Evolutionary conservation across 30 jellyfish, hydroid and myxozoan species (phyloP).

Genomic region (Chironex yamaguchii): DNA sequence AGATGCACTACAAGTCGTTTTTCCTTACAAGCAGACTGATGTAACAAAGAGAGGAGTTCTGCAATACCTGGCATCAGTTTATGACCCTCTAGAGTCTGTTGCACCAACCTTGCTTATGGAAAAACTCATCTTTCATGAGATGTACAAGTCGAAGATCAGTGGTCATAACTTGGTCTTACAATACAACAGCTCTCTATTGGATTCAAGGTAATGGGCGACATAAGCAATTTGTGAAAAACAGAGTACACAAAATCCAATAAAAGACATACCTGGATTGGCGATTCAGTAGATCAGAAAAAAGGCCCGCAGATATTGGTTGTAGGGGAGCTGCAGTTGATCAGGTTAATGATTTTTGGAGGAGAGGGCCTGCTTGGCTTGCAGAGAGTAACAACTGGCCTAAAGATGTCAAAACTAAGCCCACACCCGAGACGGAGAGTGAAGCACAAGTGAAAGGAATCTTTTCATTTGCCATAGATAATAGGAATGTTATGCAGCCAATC

Average conservation of each 20-base stretch:
- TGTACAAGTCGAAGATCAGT: no score
- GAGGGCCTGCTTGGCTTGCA: conserved; percentile 57
- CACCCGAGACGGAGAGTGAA: conserved; percentile 29
- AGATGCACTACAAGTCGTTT: no score
- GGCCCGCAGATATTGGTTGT: conserved; percentile 62
- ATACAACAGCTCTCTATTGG: conserved; percentile 74
- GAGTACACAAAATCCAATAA: conserved; percentile 54
- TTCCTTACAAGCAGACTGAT: no score
- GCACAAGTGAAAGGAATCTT: conserved; percentile 16
- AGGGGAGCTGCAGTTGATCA: conserved; percentile 7
- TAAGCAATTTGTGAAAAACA: conserved; percentile 58
- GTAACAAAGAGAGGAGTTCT: no score
- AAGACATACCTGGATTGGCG: conserved; percentile 61
- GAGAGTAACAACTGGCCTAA: conserved; percentile 24
- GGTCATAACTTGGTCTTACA: conserved; percentile 55
- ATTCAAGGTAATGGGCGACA: conserved; percentile 47
- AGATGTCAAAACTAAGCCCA: conserved; percentile 26
- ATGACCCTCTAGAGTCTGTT: no score
- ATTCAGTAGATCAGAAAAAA: conserved; percentile 5
- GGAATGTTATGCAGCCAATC: no score
- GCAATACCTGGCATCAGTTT: no score
- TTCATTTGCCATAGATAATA: no score
- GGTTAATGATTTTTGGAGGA: conserved; percentile 15
- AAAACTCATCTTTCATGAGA: no score
- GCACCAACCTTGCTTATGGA: no score